Percentiles rank a stretch among this genome's conserved stretches.
These are phyloP conservation scores for Ophioninae sp. DNA, from an alignment of 2,888 invertebrate species.

Conservation along the genomic window DNA sequence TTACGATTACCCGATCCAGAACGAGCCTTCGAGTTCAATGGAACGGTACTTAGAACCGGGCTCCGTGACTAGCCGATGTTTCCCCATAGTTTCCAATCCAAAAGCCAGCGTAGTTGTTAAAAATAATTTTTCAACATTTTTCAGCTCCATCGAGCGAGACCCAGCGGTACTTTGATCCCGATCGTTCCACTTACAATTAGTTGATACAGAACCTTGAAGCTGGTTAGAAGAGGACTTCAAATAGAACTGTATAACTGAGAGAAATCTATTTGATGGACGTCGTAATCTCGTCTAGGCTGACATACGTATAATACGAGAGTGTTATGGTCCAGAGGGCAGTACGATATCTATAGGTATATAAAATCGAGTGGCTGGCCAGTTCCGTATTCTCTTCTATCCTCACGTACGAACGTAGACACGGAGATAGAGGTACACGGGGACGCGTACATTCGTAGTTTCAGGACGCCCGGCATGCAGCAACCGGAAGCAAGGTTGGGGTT, in stretches of 20 bases:
- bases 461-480: slow-evolving; percentile 32
- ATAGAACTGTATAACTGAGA: not conserved
- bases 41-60: no score
- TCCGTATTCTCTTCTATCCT: not conserved
- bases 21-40: no score
- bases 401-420: not conserved
- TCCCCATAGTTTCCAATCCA: no score
- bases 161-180: not conserved
- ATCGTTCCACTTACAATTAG: not conserved
- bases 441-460: slow-evolving; percentile 9
- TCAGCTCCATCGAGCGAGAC: no score
- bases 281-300: slow-evolving; percentile 8
- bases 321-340: slow-evolving; percentile 36
- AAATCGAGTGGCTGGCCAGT: slow-evolving; percentile 4
- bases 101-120: no score
- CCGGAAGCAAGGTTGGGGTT: slow-evolving; percentile 61
- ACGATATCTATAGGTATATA: slow-evolving; percentile 22
- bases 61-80: no score
- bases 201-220: not conserved
- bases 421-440: not conserved
- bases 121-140: no score
- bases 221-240: not conserved
- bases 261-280: slow-evolving; percentile 31
- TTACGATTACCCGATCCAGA: no score
- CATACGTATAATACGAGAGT: slow-evolving; percentile 26